phyloP scores from a whole-genome alignment of 2,797 vertebrate species.

The Aeoliscus strigatus region DNA sequence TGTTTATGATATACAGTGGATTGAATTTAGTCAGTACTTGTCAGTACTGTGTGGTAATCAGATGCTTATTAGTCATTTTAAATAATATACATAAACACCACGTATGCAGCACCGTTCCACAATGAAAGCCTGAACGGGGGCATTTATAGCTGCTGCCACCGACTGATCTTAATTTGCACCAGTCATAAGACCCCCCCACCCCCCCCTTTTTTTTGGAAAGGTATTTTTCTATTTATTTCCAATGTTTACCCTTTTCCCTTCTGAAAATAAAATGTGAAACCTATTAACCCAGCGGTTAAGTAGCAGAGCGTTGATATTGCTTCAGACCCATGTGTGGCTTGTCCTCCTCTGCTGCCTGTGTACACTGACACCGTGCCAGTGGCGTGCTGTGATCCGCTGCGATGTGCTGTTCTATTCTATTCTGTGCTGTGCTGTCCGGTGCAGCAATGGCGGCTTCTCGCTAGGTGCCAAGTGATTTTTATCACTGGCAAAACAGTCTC shows the following conservation, averaged over 20 bases:
- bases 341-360: conserved; percentile 44
- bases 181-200: conserved; percentile 8
- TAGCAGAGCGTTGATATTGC: conserved; percentile 33
- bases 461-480: conserved; percentile 87
- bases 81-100: neutral
- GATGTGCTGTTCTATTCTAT: conserved; percentile 37
- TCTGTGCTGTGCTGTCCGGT: conserved; percentile 53
- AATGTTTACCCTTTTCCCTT: conserved; percentile 42
- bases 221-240: conserved; percentile 54
- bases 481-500: conserved; percentile 78
- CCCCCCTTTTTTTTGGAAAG: conserved; percentile 12
- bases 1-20: too few species aligned
- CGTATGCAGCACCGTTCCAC: neutral
- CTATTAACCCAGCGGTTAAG: conserved; percentile 42
- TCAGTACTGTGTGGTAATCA: too few species aligned
- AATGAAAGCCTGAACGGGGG: neutral
- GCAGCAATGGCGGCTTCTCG: conserved; percentile 70
- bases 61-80: too few species aligned
- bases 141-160: conserved; percentile 23
- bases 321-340: conserved; percentile 43
- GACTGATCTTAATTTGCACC: conserved; percentile 12
- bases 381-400: conserved; percentile 26
- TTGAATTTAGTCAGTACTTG: too few species aligned
- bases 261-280: conserved; percentile 53
- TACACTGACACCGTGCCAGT: conserved; percentile 52